phyloP scores from a whole-genome alignment of 1,140 invertebrate genomes.

The Nasonia giraulti region DNA sequence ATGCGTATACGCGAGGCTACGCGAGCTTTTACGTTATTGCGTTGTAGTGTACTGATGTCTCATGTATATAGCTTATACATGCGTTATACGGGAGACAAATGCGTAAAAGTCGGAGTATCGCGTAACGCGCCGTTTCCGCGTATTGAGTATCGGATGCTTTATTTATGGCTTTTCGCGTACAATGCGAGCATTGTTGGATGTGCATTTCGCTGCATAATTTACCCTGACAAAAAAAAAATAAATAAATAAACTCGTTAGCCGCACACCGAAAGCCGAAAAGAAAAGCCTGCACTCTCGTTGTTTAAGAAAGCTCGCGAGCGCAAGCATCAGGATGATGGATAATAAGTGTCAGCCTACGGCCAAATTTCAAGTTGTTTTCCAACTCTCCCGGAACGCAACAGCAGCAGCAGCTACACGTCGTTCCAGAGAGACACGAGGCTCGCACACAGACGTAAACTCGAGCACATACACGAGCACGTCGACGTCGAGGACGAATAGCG shows the following conservation, averaged over 20 bases:
- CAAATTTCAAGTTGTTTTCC: constrained; percentile 47
- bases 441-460: neutral
- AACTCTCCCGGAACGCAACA: constrained; percentile 20
- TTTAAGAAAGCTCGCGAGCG: neutral
- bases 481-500: constrained; percentile 39
- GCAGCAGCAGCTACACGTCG: constrained; percentile 17
- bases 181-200: neutral
- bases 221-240: neutral
- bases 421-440: neutral
- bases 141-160: neutral
- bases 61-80: neutral
- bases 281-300: neutral
- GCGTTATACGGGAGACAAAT: neutral
- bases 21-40: neutral
- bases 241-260: too few species aligned
- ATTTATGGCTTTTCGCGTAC: neutral
- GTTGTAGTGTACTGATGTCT: neutral
- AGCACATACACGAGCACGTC: constrained; percentile 51
- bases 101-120: neutral
- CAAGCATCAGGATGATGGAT: constrained; percentile 11
- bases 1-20: neutral
- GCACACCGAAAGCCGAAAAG: too few species aligned
- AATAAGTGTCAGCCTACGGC: constrained; percentile 41
- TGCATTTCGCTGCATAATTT: too few species aligned
- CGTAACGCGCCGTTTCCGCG: neutral